Percentiles rank a stretch among this genome's conserved stretches.
Conservation (phyloP, 2,113 vertebrate genomes). For the Coptodon bakossiorum region DNA sequence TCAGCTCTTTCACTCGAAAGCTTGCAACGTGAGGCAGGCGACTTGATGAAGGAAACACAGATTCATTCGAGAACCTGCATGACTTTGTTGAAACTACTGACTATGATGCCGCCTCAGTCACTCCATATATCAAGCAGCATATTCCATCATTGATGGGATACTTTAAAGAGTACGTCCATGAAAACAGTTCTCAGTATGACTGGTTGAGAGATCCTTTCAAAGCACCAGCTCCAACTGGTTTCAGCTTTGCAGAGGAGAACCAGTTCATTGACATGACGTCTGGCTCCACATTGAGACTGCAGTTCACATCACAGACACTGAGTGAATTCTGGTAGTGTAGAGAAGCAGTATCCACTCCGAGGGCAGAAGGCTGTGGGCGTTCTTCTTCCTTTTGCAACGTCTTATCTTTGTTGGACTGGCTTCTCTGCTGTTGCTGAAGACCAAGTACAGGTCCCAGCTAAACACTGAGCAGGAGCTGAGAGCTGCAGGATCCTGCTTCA, state of each 20-base stretch:
- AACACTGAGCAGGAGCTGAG: not conserved
- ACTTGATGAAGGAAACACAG: not conserved
- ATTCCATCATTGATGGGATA: not conserved
- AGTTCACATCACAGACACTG: not conserved
- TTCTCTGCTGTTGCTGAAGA: not conserved
- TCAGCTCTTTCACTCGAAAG: not conserved
- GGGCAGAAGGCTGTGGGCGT: not conserved
- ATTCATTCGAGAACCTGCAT: not conserved
- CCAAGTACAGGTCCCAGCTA: not conserved
- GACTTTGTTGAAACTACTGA: not conserved
- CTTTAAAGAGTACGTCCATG: not conserved
- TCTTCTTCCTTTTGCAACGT: not conserved
- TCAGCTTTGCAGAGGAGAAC: not conserved
- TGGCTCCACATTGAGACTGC: not conserved
- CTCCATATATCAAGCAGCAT: not conserved
- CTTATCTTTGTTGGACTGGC: not conserved
- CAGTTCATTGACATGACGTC: not conserved
- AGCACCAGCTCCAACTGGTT: not conserved
- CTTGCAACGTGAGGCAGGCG: not conserved
- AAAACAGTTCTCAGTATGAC: not conserved
- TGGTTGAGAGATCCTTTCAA: not conserved
- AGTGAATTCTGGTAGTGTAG: not conserved
- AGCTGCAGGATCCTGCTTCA: not conserved
- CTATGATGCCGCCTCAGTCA: not conserved
- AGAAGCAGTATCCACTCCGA: not conserved